Percentiles rank a stretch among this genome's conserved stretches.
Evolutionary conservation across 2,888 invertebrate species (phyloP).

Genomic region (Tanytarsus gracilentus): DNA sequence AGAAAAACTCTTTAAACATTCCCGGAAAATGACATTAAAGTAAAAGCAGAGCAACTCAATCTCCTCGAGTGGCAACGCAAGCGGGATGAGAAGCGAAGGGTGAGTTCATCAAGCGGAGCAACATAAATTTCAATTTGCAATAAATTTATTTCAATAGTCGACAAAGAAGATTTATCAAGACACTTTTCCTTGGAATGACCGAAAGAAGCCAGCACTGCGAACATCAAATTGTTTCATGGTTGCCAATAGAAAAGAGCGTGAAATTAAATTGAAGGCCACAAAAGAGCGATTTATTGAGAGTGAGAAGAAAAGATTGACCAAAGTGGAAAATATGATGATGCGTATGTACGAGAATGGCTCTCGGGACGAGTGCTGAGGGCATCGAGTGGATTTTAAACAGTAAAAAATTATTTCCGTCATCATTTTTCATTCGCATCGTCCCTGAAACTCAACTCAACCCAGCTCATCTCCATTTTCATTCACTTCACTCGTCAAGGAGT

Average conservation of each 20-base stretch:
- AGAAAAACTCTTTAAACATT: too few relatives aligned
- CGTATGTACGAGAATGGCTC: too few relatives aligned
- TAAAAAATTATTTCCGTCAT: too few relatives aligned
- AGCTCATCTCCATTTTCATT: too few relatives aligned
- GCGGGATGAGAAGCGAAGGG: conserved; percentile 19
- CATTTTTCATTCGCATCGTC: too few relatives aligned
- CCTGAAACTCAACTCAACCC: too few relatives aligned
- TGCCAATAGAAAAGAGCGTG: conserved; percentile 7
- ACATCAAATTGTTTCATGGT: conserved; percentile 22
- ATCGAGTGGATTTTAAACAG: too few relatives aligned
- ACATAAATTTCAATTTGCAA: not conserved
- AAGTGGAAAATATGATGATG: conserved; percentile 9
- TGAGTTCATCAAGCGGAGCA: not conserved
- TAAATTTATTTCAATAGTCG: not conserved
- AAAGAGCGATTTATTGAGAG: conserved; percentile 6
- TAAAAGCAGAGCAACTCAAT: conserved; percentile 17
- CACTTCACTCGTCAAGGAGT: not conserved
- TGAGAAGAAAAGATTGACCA: conserved; percentile 2
- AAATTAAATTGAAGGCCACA: conserved; percentile 22
- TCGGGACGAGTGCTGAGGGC: too few relatives aligned
- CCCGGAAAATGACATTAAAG: too few relatives aligned
- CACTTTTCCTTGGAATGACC: conserved; percentile 25
- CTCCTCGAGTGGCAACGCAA: conserved; percentile 13
- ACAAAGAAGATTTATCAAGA: conserved; percentile 13
- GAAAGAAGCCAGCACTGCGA: conserved; percentile 8